Base-by-base conservation (phyloP, 2,797 vertebrate species). In the Megalops cyprinoides region DNA sequence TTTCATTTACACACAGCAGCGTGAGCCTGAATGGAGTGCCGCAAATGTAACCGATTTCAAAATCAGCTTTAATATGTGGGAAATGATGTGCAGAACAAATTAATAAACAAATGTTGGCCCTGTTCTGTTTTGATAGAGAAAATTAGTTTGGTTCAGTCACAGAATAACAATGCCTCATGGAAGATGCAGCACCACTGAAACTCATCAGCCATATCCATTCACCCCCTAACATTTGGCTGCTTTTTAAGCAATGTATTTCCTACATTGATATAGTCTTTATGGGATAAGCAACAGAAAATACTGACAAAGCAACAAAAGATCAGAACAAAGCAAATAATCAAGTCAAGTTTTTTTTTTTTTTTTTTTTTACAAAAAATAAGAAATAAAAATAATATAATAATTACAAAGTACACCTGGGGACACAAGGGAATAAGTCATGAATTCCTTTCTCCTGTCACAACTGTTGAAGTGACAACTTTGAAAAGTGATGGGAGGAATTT, bases 1-100 rank as follows among this genome's bases (percentile, higher is more conserved):
- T 55, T 55, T 53, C 73, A 75, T 75, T 62, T 25, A 65, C 42
- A 42, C 28, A 74, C 42, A 55, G 51, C 55, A 42, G 51, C 46
- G 39, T 48, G 31, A 34, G 20, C 34, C 34, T 23, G 65, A 58
- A 25, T 37, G 28, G 6, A 62, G 42, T 42, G 14, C 28, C 55
- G 28, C 9, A 76, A 53, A 53, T 7, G 31, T 28, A 20, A 20
- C 58, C 65, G 44, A 44, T 76, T 81, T 48, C 58, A 20, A 44
- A 58, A 55, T 78, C 20, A 18, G 6, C 56, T 10, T 28, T 48
- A 48, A 65, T 49, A 6, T 31, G 14, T 1, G 37, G 37, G 67
- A n/a, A 71, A 71, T 71, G 18, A 71, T 42, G 67, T 71, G 67
- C 39, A 9, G 39, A 69, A 18, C 65, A 69, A 37, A 39, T 15